Evolutionary conservation across 2,888 invertebrate genomes (phyloP).

Genomic region (Lottia scabra): DNA sequence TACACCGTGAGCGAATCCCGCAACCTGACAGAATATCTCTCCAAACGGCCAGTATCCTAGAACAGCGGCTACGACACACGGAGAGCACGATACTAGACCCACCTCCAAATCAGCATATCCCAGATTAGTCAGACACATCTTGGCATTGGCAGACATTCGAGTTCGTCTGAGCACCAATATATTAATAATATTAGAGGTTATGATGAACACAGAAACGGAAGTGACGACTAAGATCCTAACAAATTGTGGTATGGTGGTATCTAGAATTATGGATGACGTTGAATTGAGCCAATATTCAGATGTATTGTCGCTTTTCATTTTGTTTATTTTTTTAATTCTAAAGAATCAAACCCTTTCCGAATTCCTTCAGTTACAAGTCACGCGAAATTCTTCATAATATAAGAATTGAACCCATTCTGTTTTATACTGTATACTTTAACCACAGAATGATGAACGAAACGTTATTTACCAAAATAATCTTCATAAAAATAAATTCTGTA

Average conservation of each 20-base stretch:
- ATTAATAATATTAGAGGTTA: constrained; percentile 27
- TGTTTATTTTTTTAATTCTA: too few species aligned
- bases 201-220: constrained; percentile 22
- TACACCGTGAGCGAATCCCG: constrained; percentile 39
- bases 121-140: constrained; percentile 40
- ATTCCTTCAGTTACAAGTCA: too few species aligned
- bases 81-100: constrained; percentile 39
- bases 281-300: too few species aligned
- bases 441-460: too few species aligned
- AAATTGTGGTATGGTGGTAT: not conserved
- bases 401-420: too few species aligned
- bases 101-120: constrained; percentile 39
- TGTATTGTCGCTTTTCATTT: too few species aligned
- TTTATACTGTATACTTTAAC: too few species aligned
- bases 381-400: too few species aligned
- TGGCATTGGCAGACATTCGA: constrained; percentile 36
- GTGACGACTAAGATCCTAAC: constrained; percentile 15
- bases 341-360: too few species aligned
- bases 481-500: too few species aligned
- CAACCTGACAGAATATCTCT: constrained; percentile 40
- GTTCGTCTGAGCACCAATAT: constrained; percentile 32
- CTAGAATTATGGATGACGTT: not conserved
- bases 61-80: constrained; percentile 32
- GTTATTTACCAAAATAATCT: too few species aligned
- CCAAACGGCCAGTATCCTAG: constrained; percentile 42